Evolutionary conservation across 2,113 vertebrate genomes (phyloP), one percentile per base, ranked within the genome.

Genomic region (Dicrurus megarhynchus): DNA sequence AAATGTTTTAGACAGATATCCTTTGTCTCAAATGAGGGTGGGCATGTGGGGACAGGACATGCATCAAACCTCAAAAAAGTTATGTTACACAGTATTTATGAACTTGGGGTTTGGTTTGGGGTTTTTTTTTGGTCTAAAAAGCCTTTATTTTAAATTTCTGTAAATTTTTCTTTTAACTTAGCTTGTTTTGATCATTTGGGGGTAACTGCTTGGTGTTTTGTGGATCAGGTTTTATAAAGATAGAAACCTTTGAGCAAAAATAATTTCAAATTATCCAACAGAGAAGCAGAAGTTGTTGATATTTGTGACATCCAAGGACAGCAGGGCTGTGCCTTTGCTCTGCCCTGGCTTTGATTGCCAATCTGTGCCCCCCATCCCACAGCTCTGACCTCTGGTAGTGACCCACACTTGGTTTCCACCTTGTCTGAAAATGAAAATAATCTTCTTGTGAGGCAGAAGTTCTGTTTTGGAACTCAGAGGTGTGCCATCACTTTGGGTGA

Each of bases 361-460:
- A 10, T 11, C 20, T 1, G 0, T 1, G 26, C 4, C 21, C 32
- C 11, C 19, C 13, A 1, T 2, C 22, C 47, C 42, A 41, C 30
- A 32, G 28, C 30, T 28, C 44, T 7, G 32, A n/a, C 42, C 68
- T 44, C 11, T 28, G 37, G 10, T 3, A 20, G 35, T 8, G 42
- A 9, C 22, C 49, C 63, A 39, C 17, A 7, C 33, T 42, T 49
- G 13, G 18, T 23, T 64, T n/a, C 59, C n/a, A 11, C 28, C 52
- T n/a, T 20, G 56, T 17, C 52, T 84, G 67, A 33, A 63, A 59
- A 17, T 0, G 5, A 44, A 42, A 79, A 11, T 2, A 2, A 17
- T 13, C 49, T 12, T 39, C 17, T 9, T 16, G 13, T 39, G 79
- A 46, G 23, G 42, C 57, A 20, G 3, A 27, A 57, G 15, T 21